Percentiles rank a stretch among this genome's conserved stretches.
These are phyloP conservation scores for Opisthograptis luteolata DNA, from an alignment of 2,888 invertebrate genomes.

Conservation along the genomic window DNA sequence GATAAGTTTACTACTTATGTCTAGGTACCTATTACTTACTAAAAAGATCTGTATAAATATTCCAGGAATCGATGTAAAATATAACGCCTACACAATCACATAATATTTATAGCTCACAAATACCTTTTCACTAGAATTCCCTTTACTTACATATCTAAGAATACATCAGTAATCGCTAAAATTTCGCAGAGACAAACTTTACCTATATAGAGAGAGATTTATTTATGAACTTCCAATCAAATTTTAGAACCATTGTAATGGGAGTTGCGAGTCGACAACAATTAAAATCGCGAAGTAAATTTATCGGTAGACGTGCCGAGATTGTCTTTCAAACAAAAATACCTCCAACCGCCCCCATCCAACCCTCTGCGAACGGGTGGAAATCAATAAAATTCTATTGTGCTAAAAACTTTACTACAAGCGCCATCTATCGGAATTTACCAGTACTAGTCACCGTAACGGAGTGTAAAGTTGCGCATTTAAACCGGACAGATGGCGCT, in stretches of 20 bases:
- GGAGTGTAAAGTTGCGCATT: slow-evolving; percentile 6
- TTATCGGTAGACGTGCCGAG: slow-evolving; percentile 30
- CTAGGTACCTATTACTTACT: too few relatives aligned
- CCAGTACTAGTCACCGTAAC: slow-evolving; percentile 33
- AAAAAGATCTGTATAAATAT: too few relatives aligned
- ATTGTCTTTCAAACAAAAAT: slow-evolving; percentile 42
- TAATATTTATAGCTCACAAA: too few relatives aligned
- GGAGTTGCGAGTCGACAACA: slow-evolving; percentile 13
- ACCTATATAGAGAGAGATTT: too few relatives aligned
- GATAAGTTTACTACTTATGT: too few relatives aligned
- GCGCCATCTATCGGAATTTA: slow-evolving; percentile 40
- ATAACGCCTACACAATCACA: too few relatives aligned
- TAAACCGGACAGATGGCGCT: slow-evolving; percentile 46
- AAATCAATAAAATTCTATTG: slow-evolving; percentile 40
- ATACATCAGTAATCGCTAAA: not conserved
- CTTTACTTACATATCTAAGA: too few relatives aligned
- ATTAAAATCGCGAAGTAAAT: slow-evolving; percentile 36
- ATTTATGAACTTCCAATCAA: slow-evolving; percentile 19
- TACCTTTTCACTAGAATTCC: too few relatives aligned
- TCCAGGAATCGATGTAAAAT: too few relatives aligned
- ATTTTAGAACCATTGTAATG: slow-evolving; percentile 26
- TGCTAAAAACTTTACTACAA: slow-evolving; percentile 10
- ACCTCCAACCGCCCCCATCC: slow-evolving; percentile 26
- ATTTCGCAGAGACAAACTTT: not conserved
- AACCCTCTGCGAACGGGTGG: not conserved